Evolutionary conservation across 2,888 invertebrate species (phyloP), one percentile per base, ranked within the genome.

Genomic region (Patella depressa): DNA sequence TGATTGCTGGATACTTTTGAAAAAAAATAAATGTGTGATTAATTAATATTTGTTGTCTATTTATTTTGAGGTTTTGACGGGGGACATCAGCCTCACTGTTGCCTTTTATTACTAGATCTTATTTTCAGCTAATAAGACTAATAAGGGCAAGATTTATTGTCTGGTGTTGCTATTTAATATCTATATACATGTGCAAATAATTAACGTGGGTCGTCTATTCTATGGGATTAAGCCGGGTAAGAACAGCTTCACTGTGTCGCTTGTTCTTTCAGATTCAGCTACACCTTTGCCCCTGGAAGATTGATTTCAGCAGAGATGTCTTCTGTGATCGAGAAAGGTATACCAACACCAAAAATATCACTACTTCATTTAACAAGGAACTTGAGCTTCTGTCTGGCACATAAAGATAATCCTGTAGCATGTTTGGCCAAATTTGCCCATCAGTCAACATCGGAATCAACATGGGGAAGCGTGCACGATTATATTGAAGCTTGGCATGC

Each of bases 401-500:
- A 85, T 73, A 76, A 77, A 29, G 72, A 77, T 24, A 80, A 83
- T 57, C 82, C 84, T 53, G 82, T 85, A 1, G 53, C 24, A 19
- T 71, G 79, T 34, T 76, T 87, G 12, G 74, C 79, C n/a, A 76
- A 76, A n/a, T 84, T 83, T 75, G 79, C 83, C n/a, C 82, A 82
- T 17, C 74, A 70, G 12, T 73, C 80, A 17, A 80, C 85, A n/a
- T 76, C 77, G 4, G 65, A 14, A 17, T 71, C 77, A 12, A 45
- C 24, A 14, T 84, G 84, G 71, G 29, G 72, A 0, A 72, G 57
- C 45, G 71, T 79, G 2, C 70, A 72, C 14, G 71, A 79, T 7
- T 86, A 86, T 74, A 34, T 83, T 2, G 77, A 78, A 14, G 80
- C 78, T 29, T 86, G 87, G 87, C 53, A 83, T 54, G 86, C 85